Evolutionary conservation across 2,113 vertebrate genomes (phyloP).

Genomic region (Microtus pennsylvanicus): DNA sequence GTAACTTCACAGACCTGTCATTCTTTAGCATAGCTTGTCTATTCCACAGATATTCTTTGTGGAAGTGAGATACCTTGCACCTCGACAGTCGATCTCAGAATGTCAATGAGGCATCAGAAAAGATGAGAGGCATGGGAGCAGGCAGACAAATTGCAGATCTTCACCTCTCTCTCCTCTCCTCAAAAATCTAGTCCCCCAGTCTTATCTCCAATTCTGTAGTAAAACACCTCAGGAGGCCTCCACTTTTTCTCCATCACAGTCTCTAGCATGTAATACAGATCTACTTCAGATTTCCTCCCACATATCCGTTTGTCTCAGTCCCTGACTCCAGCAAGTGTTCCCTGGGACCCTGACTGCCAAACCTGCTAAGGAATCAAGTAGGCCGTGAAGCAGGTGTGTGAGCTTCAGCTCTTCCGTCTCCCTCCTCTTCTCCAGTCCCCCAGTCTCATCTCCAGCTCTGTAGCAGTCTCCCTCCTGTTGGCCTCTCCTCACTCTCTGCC

Average conservation of each 20-base stretch:
- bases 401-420: not conserved
- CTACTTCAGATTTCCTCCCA: not conserved
- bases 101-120: not conserved
- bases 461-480: not conserved
- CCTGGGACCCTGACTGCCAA: not conserved
- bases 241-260: not conserved
- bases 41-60: not conserved
- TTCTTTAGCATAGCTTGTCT: not conserved
- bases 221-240: not conserved
- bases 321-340: not conserved
- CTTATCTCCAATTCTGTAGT: not conserved
- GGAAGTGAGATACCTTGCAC: not conserved
- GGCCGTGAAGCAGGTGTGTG: not conserved
- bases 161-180: not conserved
- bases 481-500: not conserved
- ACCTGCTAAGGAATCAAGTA: not conserved
- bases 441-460: not conserved
- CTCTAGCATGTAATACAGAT: not conserved
- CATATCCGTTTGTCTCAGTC: not conserved
- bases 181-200: not conserved
- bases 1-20: not conserved
- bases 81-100: not conserved
- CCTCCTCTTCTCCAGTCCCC: not conserved
- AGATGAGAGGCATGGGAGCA: not conserved
- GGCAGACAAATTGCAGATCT: not conserved